Percentiles rank a stretch among this genome's conserved stretches.
These are phyloP conservation scores for Byasa hedistus DNA, from an alignment of 2,888 invertebrate species.

Conservation along the genomic window DNA sequence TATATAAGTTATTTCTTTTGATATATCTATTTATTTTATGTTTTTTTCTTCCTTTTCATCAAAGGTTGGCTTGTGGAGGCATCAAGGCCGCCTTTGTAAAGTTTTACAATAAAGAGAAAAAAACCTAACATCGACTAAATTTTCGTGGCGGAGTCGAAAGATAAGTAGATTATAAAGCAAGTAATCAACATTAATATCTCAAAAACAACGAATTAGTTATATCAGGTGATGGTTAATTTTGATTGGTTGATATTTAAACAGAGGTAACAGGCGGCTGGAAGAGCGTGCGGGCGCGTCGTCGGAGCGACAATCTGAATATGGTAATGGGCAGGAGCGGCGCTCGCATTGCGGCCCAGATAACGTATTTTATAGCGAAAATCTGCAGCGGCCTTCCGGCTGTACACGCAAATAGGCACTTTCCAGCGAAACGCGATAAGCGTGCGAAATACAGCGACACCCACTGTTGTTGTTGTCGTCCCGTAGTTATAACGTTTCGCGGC, in stretches of 20 bases:
- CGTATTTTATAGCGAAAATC: conserved; percentile 63
- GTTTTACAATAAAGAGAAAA: no score
- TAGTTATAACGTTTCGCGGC: not conserved
- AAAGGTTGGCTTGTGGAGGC: no score
- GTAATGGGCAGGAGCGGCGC: conserved; percentile 64
- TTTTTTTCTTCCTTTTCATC: no score
- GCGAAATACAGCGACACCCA: conserved; percentile 34
- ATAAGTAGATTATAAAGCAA: no score
- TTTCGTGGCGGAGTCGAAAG: no score
- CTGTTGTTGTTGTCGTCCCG: conserved; percentile 8
- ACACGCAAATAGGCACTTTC: conserved; percentile 44
- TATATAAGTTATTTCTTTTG: no score
- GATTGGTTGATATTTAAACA: not conserved
- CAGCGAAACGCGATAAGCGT: conserved; percentile 58
- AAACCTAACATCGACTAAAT: no score
- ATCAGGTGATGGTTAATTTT: no score
- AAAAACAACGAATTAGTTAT: no score
- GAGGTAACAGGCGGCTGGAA: conserved; percentile 5
- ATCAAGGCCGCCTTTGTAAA: no score
- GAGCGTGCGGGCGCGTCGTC: conserved; percentile 27
- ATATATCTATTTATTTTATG: no score
- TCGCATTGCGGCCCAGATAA: conserved; percentile 72
- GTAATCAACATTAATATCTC: no score
- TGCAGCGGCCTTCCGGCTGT: conserved; percentile 50
- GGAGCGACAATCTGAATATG: conserved; percentile 68